These are phyloP conservation scores for Palythoa grandis DNA, from an alignment of 92 coral and sea anemone genomes.

Conservation along the genomic window DNA sequence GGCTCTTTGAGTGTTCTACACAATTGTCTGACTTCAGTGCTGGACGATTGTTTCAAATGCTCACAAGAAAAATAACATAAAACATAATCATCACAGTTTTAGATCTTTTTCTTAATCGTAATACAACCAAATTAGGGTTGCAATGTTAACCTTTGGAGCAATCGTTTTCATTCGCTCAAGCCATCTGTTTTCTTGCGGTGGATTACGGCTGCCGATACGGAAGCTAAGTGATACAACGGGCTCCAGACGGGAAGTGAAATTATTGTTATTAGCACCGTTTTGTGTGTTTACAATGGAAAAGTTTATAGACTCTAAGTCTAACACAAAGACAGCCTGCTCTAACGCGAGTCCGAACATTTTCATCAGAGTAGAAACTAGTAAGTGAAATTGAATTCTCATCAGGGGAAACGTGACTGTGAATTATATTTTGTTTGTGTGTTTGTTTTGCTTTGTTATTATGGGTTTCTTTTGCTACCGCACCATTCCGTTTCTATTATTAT, in stretches of 20 bases:
- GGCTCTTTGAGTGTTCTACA: conserved; percentile 17
- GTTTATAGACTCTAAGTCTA: neutral
- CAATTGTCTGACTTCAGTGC: neutral
- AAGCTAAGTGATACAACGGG: neutral
- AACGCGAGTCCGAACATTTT: neutral
- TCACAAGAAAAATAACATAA: neutral
- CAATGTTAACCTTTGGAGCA: neutral
- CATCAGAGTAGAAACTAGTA: neutral
- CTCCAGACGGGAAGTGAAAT: neutral
- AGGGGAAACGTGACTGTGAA: neutral
- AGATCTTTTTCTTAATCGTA: neutral
- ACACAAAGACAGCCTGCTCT: neutral
- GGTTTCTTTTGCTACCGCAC: neutral
- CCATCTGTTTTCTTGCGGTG: too few species aligned
- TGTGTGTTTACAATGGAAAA: neutral
- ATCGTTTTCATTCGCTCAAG: neutral
- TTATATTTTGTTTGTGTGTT: neutral
- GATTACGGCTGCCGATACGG: neutral
- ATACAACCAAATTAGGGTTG: neutral
- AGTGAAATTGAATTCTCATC: neutral
- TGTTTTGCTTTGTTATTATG: neutral
- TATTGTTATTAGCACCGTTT: neutral
- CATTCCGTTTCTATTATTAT: neutral
- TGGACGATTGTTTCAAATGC: neutral
- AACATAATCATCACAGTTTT: neutral